Evolutionary conservation across 2,113 vertebrate genomes (phyloP).

Genomic region (western clawed frog (Xenopus tropicalis)): UCB_Xtro_10.0 CM004452.2:45378001-45378500

Average conservation of each 20-base stretch:
- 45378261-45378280: constrained; percentile 4
- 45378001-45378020: constrained; percentile 76
- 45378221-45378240: constrained; percentile 28
- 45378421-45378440: background rate
- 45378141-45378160: constrained; percentile 91
- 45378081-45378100: constrained; percentile 88
- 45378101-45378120: constrained; percentile 82
- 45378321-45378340: background rate
- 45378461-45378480: no score
- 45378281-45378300: constrained; percentile 18
- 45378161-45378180: constrained; percentile 84
- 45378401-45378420: no score
- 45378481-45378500: no score
- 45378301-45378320: constrained; percentile 3
- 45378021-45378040: constrained; percentile 85
- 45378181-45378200: constrained; percentile 12
- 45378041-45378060: constrained; percentile 81
- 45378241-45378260: constrained; percentile 19
- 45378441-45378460: background rate
- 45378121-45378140: constrained; percentile 91
- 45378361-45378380: background rate
- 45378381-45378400: background rate
- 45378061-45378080: constrained; percentile 85
- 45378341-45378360: background rate
- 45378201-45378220: constrained; percentile 31